These are phyloP conservation scores for Sturmia bella DNA, from an alignment of 2,888 invertebrate species.

Conservation along the genomic window DNA sequence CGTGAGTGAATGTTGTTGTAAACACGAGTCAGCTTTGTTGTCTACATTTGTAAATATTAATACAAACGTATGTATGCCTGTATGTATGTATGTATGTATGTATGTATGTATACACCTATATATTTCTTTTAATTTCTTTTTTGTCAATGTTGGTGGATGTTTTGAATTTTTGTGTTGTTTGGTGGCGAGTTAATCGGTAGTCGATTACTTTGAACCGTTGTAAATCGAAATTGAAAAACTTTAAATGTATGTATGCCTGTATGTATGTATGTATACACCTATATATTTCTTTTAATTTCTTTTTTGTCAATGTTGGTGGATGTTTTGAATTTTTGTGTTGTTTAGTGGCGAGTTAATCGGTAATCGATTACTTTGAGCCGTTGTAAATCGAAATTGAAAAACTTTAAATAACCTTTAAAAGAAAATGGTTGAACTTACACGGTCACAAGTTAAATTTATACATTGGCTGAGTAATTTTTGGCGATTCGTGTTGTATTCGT, in stretches of 20 bases:
- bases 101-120: too few species aligned
- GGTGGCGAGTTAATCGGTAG: background rate
- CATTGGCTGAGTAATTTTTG: too few species aligned
- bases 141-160: slow-evolving; percentile 58
- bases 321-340: slow-evolving; percentile 18
- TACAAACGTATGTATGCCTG: too few species aligned
- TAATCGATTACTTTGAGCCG: slow-evolving; percentile 29
- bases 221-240: background rate
- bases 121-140: slow-evolving; percentile 32
- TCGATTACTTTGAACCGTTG: slow-evolving; percentile 19
- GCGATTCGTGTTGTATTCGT: too few species aligned
- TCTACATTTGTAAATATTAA: slow-evolving; percentile 60
- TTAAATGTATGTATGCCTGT: background rate
- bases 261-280: background rate
- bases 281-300: too few species aligned
- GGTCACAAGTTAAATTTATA: too few species aligned
- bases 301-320: slow-evolving; percentile 19
- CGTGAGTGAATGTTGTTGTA: slow-evolving; percentile 46
- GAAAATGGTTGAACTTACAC: too few species aligned
- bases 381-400: background rate
- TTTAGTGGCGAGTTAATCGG: background rate
- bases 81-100: too few species aligned
- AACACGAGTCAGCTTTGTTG: slow-evolving; percentile 61
- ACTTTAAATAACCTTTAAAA: too few species aligned
- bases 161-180: slow-evolving; percentile 10